Percentiles rank a stretch among this genome's conserved stretches.
Conservation (phyloP, 1,140 invertebrate species). For the Triops cancriformis region DNA sequence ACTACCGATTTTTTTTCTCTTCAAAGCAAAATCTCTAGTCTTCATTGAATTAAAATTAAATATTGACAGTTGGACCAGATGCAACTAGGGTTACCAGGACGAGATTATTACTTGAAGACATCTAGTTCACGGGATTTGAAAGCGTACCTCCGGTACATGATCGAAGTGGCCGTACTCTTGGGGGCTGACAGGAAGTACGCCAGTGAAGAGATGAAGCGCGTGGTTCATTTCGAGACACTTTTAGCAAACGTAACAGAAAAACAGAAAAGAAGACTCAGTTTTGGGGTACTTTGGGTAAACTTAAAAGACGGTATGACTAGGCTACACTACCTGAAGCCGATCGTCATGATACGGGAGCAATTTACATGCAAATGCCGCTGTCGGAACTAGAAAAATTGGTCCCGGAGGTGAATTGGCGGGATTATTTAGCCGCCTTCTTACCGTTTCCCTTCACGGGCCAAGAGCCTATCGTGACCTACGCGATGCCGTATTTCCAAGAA, state of each 20-base stretch:
- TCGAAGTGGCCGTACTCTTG: slow-evolving; percentile 59
- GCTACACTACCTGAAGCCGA: slow-evolving; percentile 68
- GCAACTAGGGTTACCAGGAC: slow-evolving; percentile 58
- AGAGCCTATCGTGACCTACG: slow-evolving; percentile 70
- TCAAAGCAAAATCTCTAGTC: too few relatives aligned
- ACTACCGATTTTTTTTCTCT: background rate
- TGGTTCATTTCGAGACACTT: slow-evolving; percentile 64
- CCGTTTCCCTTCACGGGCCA: slow-evolving; percentile 51
- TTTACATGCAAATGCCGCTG: slow-evolving; percentile 62
- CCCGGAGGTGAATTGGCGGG: slow-evolving; percentile 66
- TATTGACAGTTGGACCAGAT: slow-evolving; percentile 64
- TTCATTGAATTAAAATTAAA: slow-evolving; percentile 1
- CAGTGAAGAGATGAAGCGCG: slow-evolving; percentile 52
- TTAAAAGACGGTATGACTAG: slow-evolving; percentile 39
- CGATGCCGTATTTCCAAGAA: slow-evolving; percentile 65
- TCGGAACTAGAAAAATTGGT: slow-evolving; percentile 54
- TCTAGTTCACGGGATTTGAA: slow-evolving; percentile 54
- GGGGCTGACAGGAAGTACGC: slow-evolving; percentile 58
- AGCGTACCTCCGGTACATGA: slow-evolving; percentile 71
- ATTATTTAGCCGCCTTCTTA: slow-evolving; percentile 62
- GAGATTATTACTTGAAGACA: slow-evolving; percentile 71
- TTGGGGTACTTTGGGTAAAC: background rate
- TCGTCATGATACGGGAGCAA: slow-evolving; percentile 67
- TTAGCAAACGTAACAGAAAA: slow-evolving; percentile 60
- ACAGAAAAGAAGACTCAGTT: background rate